Conservation (phyloP, 2,113 vertebrate species). For the Hiodon tergisus region DNA sequence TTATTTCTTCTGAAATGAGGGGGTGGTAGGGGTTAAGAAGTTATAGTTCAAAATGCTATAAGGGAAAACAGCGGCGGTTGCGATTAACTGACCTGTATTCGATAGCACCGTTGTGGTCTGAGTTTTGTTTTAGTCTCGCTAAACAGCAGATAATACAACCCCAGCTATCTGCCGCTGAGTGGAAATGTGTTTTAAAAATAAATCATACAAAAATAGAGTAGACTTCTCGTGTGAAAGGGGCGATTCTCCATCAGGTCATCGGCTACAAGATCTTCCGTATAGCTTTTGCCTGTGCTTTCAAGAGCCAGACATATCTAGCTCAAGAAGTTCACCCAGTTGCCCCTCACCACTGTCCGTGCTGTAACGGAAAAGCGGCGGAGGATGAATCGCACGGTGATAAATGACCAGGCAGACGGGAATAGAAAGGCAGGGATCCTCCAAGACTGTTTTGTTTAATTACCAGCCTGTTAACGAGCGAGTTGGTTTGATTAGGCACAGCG, state of each 20-base stretch:
- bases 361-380: background rate
- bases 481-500: constrained; percentile 49
- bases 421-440: constrained; percentile 37
- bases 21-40: too few species aligned
- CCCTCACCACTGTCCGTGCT: background rate
- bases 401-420: constrained; percentile 38
- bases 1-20: background rate
- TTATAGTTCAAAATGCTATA: too few species aligned
- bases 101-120: too few species aligned
- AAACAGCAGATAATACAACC: too few species aligned
- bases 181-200: too few species aligned
- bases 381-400: constrained; percentile 49
- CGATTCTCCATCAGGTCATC: background rate
- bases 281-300: background rate
- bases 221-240: background rate
- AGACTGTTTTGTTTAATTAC: constrained; percentile 56
- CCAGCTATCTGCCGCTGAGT: too few species aligned
- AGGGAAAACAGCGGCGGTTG: too few species aligned
- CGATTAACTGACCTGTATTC: too few species aligned
- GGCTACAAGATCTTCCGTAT: too few species aligned
- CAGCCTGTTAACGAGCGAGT: constrained; percentile 39
- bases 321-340: background rate
- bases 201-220: background rate
- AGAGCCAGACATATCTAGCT: background rate
- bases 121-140: too few species aligned